Base-by-base conservation (phyloP, 1,140 invertebrate species). In the Megathymus violae region DNA sequence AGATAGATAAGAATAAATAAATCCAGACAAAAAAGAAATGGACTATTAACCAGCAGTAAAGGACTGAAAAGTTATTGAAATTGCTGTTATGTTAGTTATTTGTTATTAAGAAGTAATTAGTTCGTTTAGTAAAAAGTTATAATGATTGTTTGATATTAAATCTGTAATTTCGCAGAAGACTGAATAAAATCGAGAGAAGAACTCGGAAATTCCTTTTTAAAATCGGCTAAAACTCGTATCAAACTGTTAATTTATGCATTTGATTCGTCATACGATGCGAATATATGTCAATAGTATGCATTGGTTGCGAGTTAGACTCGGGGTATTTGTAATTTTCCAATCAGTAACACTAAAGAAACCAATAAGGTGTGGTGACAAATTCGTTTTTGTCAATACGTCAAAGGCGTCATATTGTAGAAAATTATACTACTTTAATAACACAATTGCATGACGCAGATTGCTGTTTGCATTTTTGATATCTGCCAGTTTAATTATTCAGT, bases 261-360 rank as follows among this genome's bases (percentile, higher is more conserved):
- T 31, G 27, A 31, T 31, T 9, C 27, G 3, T 31, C 27, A 9
- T 9, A 31, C 9, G 4, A 31, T 31, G 27, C 27, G 9, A 31
- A 31, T 31, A 1, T 31, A 31, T 31, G 27, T 36, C n/a, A 36
- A 36, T 44, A 44, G 31, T 44, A 9, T 44, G n/a, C 52, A 17
- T 38, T 36, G 52, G 16, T 15, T 51, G 3, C 44, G 44, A 50
- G 48, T 36, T 36, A 7, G 10, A 1, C 10, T 36, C 34, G 34
- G 64, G 71, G 64, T 64, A 62, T 67, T 62, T 74, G 63, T 69
- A 56, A 69, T 69, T 67, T 62, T 48, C 66, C 64, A 69, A 72
- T 72, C 61, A 70, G 62, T 43, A 40, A 44, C 16, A 65, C 44
- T 48, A 62, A 50, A 51, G 36, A 69, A 38, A 36, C 10, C n/a